Evolutionary conservation across 2,797 vertebrate species (phyloP).

Genomic region (Darevskia mixta): DNA sequence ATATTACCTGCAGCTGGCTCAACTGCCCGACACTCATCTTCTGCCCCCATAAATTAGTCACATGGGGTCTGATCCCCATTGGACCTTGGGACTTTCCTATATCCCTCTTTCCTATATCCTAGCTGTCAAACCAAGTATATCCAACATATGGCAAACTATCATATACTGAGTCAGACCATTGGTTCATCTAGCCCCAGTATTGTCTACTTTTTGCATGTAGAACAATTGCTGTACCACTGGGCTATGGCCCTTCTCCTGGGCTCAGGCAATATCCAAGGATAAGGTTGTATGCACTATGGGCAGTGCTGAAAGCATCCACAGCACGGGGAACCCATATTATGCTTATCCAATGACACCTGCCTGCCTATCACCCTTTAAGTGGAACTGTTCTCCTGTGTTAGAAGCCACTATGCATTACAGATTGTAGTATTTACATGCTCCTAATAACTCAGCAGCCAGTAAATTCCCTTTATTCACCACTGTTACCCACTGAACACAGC

Average conservation of each 20-base stretch:
- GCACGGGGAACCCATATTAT: background rate
- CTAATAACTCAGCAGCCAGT: conserved; percentile 1
- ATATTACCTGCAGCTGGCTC: background rate
- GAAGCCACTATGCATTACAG: conserved; percentile 23
- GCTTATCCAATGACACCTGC: background rate
- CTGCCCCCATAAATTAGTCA: no score
- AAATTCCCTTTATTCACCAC: conserved; percentile 20
- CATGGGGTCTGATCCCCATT: background rate
- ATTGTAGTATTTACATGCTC: conserved; percentile 30
- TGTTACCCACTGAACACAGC: background rate
- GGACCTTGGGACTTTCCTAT: no score
- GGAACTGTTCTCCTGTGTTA: background rate
- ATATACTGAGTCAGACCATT: no score
- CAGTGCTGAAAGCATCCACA: no score
- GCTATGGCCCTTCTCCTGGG: background rate
- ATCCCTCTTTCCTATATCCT: background rate
- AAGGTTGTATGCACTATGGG: background rate
- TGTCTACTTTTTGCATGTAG: no score
- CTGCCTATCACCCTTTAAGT: background rate
- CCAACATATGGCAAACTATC: no score
- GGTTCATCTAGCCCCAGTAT: no score
- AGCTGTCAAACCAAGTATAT: background rate
- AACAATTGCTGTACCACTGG: no score
- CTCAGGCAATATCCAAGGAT: background rate
- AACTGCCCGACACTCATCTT: background rate